Conservation (phyloP, 2,113 vertebrate genomes). For the Platanista minor region DNA sequence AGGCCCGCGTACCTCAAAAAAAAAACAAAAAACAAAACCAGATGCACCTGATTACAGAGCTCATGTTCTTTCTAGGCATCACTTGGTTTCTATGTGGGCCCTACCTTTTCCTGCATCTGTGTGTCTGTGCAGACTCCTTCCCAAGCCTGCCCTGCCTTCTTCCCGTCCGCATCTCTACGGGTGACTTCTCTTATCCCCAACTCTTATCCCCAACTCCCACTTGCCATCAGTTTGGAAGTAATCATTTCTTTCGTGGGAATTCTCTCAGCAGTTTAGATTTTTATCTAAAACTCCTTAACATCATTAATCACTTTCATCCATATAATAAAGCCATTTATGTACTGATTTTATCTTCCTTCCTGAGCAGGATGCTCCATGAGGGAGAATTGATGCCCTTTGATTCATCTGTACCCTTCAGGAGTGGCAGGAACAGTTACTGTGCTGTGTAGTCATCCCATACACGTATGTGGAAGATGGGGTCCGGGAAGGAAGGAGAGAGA, state of each 20-base stretch:
- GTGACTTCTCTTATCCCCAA: not conserved
- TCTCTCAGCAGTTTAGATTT: not conserved
- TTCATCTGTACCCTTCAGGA: not conserved
- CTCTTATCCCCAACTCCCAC: not conserved
- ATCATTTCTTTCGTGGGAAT: not conserved
- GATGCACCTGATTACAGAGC: not conserved
- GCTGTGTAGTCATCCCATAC: not conserved
- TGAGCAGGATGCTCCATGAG: not conserved
- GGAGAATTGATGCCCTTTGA: not conserved
- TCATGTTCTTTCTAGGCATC: rapidly evolving
- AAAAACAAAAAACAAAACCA: too few relatives aligned
- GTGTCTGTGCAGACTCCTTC: not conserved
- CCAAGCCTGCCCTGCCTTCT: not conserved
- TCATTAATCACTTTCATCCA: not conserved
- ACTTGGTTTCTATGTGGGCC: rapidly evolving
- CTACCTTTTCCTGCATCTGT: rapidly evolving
- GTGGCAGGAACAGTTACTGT: not conserved
- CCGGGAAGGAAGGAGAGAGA: not conserved
- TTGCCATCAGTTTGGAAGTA: not conserved
- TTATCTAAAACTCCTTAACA: not conserved
- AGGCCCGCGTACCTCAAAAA: too few relatives aligned
- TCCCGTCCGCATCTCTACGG: rapidly evolving
- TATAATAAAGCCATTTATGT: not conserved
- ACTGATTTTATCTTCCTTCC: not conserved
- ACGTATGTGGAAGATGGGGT: not conserved